Percentiles rank a stretch among this genome's conserved stretches.
These are phyloP conservation scores for Eucera pruinosa DNA, from an alignment of 2,888 invertebrate species.

Conservation along the genomic window DNA sequence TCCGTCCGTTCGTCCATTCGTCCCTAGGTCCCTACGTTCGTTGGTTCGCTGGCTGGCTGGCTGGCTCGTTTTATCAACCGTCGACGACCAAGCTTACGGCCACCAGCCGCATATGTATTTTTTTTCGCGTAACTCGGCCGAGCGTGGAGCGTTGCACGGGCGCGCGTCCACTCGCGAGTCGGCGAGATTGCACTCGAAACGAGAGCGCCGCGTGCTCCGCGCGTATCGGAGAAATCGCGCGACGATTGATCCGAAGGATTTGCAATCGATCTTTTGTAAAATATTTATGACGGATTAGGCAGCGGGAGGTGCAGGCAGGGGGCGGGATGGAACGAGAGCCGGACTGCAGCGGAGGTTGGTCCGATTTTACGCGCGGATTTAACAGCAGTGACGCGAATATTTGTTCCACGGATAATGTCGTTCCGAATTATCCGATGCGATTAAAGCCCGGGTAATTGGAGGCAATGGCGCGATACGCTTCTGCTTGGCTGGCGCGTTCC, in stretches of 20 bases:
- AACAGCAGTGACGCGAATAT: conserved; percentile 39
- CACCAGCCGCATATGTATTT: neutral
- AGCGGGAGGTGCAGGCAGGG: neutral
- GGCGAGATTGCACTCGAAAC: neutral
- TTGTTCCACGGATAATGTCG: conserved; percentile 50
- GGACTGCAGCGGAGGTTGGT: neutral
- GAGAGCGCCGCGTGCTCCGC: neutral
- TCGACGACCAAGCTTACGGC: conserved; percentile 39
- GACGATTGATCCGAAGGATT: neutral
- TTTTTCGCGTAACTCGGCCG: neutral
- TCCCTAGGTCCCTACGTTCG: conserved; percentile 44
- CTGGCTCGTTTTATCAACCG: conserved; percentile 63
- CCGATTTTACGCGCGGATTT: conserved; percentile 46
- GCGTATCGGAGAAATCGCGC: neutral
- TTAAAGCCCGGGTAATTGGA: conserved; percentile 54
- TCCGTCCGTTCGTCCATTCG: conserved; percentile 49
- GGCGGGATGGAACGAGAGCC: neutral
- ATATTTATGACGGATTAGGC: conserved; percentile 59
- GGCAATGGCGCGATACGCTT: neutral
- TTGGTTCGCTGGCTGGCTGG: conserved; percentile 27
- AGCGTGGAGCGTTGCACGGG: neutral
- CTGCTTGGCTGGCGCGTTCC: too few species aligned
- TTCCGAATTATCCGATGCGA: conserved; percentile 52
- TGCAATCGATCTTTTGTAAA: conserved; percentile 25
- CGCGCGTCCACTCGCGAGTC: neutral